Evolutionary conservation across 2,797 vertebrate species (phyloP).

Genomic region (Acropternis orthonyx): DNA sequence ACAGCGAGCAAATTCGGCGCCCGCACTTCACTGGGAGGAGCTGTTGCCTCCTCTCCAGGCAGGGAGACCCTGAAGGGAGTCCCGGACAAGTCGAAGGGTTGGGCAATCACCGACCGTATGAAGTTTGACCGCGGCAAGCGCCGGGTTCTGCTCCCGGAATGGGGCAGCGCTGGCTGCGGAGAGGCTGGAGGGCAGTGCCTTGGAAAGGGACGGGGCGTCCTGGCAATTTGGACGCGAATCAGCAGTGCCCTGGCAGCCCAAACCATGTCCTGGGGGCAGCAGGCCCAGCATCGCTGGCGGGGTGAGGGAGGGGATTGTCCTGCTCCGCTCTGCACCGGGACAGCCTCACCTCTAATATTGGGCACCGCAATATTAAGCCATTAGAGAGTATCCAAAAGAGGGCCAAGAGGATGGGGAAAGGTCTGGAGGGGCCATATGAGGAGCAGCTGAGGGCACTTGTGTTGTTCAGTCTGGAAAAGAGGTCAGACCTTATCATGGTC

Average conservation of each 20-base stretch:
- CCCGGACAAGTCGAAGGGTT: not conserved
- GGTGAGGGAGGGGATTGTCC: not conserved
- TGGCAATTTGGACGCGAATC: not conserved
- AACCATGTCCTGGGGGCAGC: not conserved
- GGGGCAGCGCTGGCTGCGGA: not conserved
- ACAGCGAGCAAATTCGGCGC: not conserved
- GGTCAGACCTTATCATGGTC: no score
- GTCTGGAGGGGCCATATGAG: no score
- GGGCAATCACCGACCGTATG: not conserved
- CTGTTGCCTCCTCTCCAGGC: not conserved
- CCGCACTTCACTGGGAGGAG: not conserved
- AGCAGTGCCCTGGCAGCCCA: not conserved
- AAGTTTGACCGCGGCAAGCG: not conserved
- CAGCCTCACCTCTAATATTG: not conserved
- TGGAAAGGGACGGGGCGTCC: not conserved
- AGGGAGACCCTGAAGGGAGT: not conserved
- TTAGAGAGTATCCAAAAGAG: no score
- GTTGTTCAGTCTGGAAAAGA: no score
- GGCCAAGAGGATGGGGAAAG: no score
- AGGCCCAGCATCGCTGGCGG: not conserved
- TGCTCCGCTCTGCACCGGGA: not conserved
- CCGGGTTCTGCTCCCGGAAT: not conserved
- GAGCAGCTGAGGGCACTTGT: no score
- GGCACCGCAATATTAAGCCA: not conserved
- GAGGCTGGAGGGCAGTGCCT: not conserved